These are phyloP conservation scores for Drosophila greeni DNA, from an alignment of 2,888 invertebrate genomes.

Conservation along the genomic window DNA sequence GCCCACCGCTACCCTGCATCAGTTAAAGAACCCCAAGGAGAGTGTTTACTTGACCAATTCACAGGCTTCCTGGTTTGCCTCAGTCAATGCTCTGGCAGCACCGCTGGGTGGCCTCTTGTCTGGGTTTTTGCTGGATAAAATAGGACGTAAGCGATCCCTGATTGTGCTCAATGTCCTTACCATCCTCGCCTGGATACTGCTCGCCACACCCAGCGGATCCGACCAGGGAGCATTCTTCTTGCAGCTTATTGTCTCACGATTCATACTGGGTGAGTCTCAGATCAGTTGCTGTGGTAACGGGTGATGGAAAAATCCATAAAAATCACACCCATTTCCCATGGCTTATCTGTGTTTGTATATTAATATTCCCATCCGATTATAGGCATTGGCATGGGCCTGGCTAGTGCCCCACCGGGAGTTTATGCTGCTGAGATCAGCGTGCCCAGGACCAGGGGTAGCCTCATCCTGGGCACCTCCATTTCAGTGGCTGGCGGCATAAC, in stretches of 20 bases:
- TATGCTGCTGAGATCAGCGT: slow-evolving; percentile 79
- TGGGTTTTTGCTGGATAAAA: slow-evolving; percentile 74
- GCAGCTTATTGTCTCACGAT: slow-evolving; percentile 76
- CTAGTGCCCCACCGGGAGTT: slow-evolving; percentile 77
- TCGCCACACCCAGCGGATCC: slow-evolving; percentile 71
- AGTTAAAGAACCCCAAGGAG: slow-evolving; percentile 68
- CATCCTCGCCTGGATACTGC: slow-evolving; percentile 74
- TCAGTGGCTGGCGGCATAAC: slow-evolving; percentile 84
- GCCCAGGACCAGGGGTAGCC: slow-evolving; percentile 83
- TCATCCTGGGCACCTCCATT: slow-evolving; percentile 83
- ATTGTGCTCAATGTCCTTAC: slow-evolving; percentile 74
- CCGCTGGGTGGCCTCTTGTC: slow-evolving; percentile 77
- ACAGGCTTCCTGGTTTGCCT: slow-evolving; percentile 78
- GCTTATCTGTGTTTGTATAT: slow-evolving; percentile 4
- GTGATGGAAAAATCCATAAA: slow-evolving; percentile 5
- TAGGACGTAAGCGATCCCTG: slow-evolving; percentile 76
- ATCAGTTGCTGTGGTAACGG: neutral
- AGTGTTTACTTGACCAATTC: slow-evolving; percentile 62
- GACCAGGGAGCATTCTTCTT: slow-evolving; percentile 61
- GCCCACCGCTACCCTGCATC: slow-evolving; percentile 74
- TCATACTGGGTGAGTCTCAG: slow-evolving; percentile 72
- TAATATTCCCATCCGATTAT: neutral
- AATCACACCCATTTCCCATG: slow-evolving; percentile 2
- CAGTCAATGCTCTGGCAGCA: slow-evolving; percentile 75
- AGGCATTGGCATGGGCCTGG: slow-evolving; percentile 77